Percentiles rank a stretch among this genome's conserved stretches.
These are phyloP conservation scores for Catocala fraxini DNA, from an alignment of 2,888 invertebrate species.

Conservation along the genomic window DNA sequence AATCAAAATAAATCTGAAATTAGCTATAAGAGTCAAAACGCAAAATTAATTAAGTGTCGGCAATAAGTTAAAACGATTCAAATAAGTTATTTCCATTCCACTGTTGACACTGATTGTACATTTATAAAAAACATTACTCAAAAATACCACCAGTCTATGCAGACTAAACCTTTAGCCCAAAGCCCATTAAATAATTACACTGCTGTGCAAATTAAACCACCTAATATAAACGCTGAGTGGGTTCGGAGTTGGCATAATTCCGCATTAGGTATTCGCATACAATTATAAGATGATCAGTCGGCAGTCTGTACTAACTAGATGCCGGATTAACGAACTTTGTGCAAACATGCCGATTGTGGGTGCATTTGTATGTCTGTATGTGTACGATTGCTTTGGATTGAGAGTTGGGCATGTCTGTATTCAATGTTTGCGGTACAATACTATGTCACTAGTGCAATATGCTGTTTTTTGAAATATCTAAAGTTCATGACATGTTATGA, in stretches of 20 bases:
- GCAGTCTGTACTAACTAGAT: conserved; percentile 56
- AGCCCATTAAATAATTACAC: conserved; percentile 19
- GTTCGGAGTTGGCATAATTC: conserved; percentile 45
- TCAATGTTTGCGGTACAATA: not conserved
- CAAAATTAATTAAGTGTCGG: too few relatives aligned
- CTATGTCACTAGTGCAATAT: too few relatives aligned
- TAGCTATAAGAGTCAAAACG: too few relatives aligned
- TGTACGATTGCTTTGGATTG: conserved; percentile 29
- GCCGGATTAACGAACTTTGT: conserved; percentile 62
- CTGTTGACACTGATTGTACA: not conserved
- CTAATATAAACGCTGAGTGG: conserved; percentile 41
- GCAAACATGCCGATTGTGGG: conserved; percentile 55
- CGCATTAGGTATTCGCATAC: conserved; percentile 70
- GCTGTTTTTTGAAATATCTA: too few relatives aligned
- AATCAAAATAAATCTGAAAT: too few relatives aligned
- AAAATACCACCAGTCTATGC: not conserved
- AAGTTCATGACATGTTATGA: too few relatives aligned
- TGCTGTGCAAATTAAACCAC: conserved; percentile 31
- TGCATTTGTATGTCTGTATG: conserved; percentile 44
- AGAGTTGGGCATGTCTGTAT: not conserved
- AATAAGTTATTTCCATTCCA: not conserved
- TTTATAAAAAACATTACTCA: not conserved
- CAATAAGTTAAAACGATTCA: too few relatives aligned
- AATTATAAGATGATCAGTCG: conserved; percentile 67
- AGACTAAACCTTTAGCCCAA: not conserved